Evolutionary conservation across 1,140 invertebrate genomes (phyloP), one percentile per base, ranked within the genome.

Genomic region (Dinothrombium tinctorium): DNA sequence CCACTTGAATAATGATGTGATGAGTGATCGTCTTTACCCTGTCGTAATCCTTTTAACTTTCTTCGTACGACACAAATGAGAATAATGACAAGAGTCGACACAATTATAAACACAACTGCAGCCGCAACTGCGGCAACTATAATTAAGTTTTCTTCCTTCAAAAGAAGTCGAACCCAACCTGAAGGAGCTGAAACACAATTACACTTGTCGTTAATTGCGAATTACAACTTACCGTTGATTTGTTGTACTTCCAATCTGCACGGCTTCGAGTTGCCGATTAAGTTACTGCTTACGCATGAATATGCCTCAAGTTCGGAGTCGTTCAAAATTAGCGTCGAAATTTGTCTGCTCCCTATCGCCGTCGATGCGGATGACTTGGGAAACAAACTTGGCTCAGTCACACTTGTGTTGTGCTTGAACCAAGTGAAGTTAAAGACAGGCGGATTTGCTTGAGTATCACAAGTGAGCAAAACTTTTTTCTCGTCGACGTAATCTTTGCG

Each of bases 391-490:
- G 33, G 9, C 9, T 44, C 43, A 33, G 24, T 41, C 17, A 50
- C 40, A n/a, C 45, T 49, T 15, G 35, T 40, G 28, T 59, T 60
- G 54, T 78, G 74, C 41, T 81, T 65, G 48, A 70, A 73, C 81
- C 81, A 87, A 19, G 64, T 68, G 59, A 84, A 87, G 39, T 69
- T 65, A 19, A 79, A 75, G 51, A 77, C 69, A 39, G 65, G 56
- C 1, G 83, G 82, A 62, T 83, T 83, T 21, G 78, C 78, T 24
- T 66, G 60, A 2, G 74, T 77, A 21, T 71, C 72, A 54, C 82
- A 89, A 11, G 77, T 68, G 20, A 87, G 60, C 32, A 77, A 71
- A 54, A 76, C 69, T 28, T 41, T 41, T 8, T 50, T 43, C 15
- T 45, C 41, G 14, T 33, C 33, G 2, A 74, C 74, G 38, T 79